A percentile compares a stretch with the other conserved stretches of the same genome.
Evolutionary conservation across 2,888 invertebrate genomes (phyloP).

Genomic region (Protonemura montana): DNA sequence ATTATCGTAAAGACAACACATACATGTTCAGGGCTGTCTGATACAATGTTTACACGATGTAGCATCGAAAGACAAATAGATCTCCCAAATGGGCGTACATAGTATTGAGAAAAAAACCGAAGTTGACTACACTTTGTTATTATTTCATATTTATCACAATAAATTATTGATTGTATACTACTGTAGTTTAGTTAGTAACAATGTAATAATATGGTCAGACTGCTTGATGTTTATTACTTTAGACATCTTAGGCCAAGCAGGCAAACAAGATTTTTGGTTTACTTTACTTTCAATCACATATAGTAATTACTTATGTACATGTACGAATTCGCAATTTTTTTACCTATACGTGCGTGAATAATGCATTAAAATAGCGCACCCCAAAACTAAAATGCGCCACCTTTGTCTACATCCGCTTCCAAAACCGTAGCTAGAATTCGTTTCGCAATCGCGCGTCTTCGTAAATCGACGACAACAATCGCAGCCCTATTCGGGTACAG

Average conservation of each 20-base stretch:
- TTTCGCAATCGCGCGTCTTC: neutral
- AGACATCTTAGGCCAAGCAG: conserved; percentile 21
- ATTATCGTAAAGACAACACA: neutral
- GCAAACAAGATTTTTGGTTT: conserved; percentile 40
- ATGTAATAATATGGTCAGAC: neutral
- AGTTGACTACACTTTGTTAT: conserved; percentile 25
- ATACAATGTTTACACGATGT: neutral
- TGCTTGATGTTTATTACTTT: neutral
- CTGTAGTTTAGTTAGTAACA: conserved; percentile 20
- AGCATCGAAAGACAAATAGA: conserved; percentile 12
- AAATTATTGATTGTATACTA: conserved; percentile 40
- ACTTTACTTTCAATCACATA: conserved; percentile 34
- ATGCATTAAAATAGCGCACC: conserved; percentile 14
- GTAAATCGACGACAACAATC: neutral
- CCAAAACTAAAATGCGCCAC: neutral
- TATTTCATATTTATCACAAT: conserved; percentile 36
- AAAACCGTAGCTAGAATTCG: neutral
- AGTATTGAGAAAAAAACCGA: neutral
- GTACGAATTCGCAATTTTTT: conserved; percentile 19
- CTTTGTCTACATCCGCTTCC: neutral
- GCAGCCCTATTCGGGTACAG: neutral
- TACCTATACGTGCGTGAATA: conserved; percentile 29
- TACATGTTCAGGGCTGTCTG: neutral
- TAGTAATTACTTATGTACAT: conserved; percentile 16
- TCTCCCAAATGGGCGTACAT: conserved; percentile 1